Base-by-base conservation (phyloP, 2,113 vertebrate genomes). In the Crotalus horridus region DNA sequence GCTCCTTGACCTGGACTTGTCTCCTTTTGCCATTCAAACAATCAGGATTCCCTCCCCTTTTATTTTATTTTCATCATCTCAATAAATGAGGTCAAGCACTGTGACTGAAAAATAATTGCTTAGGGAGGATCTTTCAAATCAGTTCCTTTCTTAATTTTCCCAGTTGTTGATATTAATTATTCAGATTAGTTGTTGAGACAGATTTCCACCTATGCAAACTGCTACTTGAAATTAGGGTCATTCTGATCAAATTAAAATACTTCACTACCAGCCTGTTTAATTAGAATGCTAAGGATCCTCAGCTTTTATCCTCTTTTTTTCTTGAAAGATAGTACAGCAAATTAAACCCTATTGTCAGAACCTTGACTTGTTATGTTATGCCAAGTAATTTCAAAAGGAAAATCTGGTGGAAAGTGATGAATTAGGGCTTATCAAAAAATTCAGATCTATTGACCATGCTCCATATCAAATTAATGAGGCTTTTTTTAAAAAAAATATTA, bases 121-220 rank as follows among this genome's bases (percentile, higher is more conserved):
- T 56, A 20, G 53, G 88, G 88, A 89, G 54, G 33, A 58, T 43
- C 55, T 58, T 89, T 58, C 88, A 89, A 58, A 89, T 55, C 33
- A 43, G 26, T 43, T 39, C 88, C 23, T 58, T 58, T 43, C 33
- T 58, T 15, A 56, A 89, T 89, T 58, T 89, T 29, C 55, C 88
- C 54, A 58, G 88, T 89, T 58, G 88, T 89, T 58, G n/a, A 58
- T 58, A 89, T 58, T 89, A 89, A 89, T 89, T 89, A 89, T 89
- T 89, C 55, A 89, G 88, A 89, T 89, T 89, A 88, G 33, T 58
- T 89, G n/a, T 89, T 89, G n/a, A 39, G 39, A 58, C 55, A 89
- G 54, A 89, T 58, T 89, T 39, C 13, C 23, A 58, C 88, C 88
- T 58, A 53, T 89, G 54, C 88, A 89, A 58, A 89, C 88, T 58